These are phyloP conservation scores for Pygoscelis adeliae DNA, from an alignment of 2,113 vertebrate species.

Conservation along the genomic window DNA sequence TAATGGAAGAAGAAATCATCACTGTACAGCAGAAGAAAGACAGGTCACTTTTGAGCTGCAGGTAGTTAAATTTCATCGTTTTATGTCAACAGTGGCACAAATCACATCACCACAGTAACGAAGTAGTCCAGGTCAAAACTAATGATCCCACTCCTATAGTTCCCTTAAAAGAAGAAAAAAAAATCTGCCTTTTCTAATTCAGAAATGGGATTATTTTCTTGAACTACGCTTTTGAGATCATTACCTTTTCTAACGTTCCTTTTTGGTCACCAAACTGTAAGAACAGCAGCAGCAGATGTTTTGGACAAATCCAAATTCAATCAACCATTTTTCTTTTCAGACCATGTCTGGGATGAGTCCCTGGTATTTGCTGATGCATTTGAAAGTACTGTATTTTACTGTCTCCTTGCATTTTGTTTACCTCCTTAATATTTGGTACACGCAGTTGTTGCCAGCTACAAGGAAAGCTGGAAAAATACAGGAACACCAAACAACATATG, in stretches of 20 bases:
- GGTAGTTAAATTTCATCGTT: not conserved
- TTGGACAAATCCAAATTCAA: not conserved
- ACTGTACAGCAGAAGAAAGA: not conserved
- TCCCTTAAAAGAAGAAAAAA: not conserved
- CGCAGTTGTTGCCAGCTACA: not conserved
- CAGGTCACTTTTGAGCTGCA: not conserved
- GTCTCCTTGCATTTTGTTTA: not conserved
- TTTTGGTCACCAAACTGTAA: not conserved
- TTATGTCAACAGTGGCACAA: not conserved
- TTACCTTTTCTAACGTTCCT: not conserved
- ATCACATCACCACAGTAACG: not conserved
- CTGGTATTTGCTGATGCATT: not conserved
- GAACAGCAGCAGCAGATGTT: not conserved
- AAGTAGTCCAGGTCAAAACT: not conserved
- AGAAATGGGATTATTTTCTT: not conserved
- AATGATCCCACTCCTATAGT: not conserved
- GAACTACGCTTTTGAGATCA: not conserved
- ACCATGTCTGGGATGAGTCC: not conserved
- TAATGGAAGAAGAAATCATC: not conserved
- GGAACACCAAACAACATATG: not conserved
- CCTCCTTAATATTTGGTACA: not conserved
- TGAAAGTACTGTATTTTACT: not conserved
- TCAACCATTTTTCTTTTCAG: not conserved
- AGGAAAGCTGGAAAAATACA: not conserved
- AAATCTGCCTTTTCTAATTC: not conserved